These are phyloP conservation scores for Gryllus bimaculatus DNA, from an alignment of 1,140 invertebrate genomes.

Conservation along the genomic window DNA sequence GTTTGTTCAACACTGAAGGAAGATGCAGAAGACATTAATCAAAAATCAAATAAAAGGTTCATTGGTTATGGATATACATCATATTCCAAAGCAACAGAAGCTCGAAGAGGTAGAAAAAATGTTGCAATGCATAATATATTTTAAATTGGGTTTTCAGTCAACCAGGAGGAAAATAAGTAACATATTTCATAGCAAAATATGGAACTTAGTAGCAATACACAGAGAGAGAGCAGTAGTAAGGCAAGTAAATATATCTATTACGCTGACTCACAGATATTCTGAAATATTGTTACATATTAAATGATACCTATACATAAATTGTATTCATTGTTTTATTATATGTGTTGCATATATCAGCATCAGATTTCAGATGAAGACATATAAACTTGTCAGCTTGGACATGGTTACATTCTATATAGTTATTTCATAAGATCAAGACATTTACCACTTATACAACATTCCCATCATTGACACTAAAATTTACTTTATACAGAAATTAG, in stretches of 20 bases:
- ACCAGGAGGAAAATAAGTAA: background rate
- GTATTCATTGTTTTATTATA: background rate
- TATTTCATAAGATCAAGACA: background rate
- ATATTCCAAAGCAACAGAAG: too few relatives aligned
- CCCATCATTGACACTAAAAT: background rate
- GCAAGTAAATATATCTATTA: background rate
- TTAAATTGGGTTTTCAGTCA: background rate
- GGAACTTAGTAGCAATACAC: background rate
- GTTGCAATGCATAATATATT: too few relatives aligned
- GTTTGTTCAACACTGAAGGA: background rate
- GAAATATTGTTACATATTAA: background rate
- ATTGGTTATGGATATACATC: background rate
- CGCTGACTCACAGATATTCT: background rate
- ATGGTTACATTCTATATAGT: background rate
- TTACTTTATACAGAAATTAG: background rate
- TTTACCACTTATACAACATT: background rate
- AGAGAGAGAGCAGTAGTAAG: background rate
- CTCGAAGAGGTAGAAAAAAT: too few relatives aligned
- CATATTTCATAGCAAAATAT: background rate
- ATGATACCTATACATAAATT: background rate
- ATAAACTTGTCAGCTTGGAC: background rate
- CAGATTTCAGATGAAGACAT: background rate
- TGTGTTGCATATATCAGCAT: background rate
- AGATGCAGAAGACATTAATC: conserved; percentile 4
- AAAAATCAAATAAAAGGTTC: background rate